Conservation (phyloP, 53 echinoderm and acorn worm genomes). For the Zoroaster sp. region DNA sequence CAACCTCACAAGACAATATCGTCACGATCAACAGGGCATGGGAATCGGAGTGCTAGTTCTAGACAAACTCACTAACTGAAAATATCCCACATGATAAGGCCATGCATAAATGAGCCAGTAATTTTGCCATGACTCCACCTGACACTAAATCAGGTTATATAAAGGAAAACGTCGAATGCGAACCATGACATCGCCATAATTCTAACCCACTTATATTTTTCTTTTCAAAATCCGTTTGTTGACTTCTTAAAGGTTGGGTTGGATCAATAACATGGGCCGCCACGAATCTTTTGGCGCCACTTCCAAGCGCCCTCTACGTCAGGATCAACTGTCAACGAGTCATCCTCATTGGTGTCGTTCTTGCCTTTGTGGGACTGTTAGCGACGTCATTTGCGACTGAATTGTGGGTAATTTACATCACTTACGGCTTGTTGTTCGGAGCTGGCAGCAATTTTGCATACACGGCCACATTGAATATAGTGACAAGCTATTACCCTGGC, state of each 20-base stretch:
- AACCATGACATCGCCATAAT: no score
- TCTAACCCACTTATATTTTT: no score
- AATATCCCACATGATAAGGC: no score
- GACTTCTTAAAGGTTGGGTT: slow-evolving; percentile 78
- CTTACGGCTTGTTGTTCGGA: slow-evolving; percentile 84
- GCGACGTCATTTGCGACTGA: slow-evolving; percentile 68
- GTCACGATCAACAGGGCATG: no score
- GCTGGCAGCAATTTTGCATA: slow-evolving; percentile 81
- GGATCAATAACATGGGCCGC: slow-evolving; percentile 83
- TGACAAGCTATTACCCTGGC: slow-evolving; percentile 75
- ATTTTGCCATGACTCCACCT: no score
- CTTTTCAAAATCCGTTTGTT: no score
- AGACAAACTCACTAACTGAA: no score
- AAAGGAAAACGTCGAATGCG: no score
- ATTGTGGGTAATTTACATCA: slow-evolving; percentile 78
- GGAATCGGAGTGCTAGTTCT: no score
- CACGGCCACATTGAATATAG: slow-evolving; percentile 74
- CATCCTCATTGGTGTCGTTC: slow-evolving; percentile 66
- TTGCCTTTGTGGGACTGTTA: slow-evolving; percentile 66
- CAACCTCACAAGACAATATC: no score
- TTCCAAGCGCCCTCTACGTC: slow-evolving; percentile 74
- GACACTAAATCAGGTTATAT: no score
- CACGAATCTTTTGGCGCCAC: slow-evolving; percentile 66
- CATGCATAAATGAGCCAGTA: no score
- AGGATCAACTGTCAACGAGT: slow-evolving; percentile 63